Conservation (phyloP, 2,888 invertebrate species). For the Thysanoteuthis rhombus region DNA sequence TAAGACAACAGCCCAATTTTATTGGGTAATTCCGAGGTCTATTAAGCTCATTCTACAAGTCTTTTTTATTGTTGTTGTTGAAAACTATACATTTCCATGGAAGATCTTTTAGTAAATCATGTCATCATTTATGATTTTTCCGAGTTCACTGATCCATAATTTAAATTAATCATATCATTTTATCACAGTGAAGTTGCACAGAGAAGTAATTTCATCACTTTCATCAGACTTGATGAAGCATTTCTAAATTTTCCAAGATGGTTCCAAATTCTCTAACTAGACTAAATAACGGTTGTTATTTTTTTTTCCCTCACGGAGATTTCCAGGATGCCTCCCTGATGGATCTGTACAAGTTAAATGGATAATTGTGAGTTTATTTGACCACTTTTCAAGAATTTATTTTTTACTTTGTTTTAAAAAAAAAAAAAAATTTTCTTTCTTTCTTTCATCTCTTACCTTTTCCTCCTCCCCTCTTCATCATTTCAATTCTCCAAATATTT, state of each 20-base stretch:
- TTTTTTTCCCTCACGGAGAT: not conserved
- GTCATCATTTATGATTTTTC: not conserved
- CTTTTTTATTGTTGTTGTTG: not conserved
- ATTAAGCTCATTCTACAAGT: not conserved
- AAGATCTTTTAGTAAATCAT: not conserved
- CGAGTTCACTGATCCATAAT: not conserved
- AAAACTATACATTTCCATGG: not conserved
- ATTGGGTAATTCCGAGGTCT: too few relatives aligned
- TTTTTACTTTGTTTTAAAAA: not conserved
- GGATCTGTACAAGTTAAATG: not conserved
- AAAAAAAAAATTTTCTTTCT: not conserved
- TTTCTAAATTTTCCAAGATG: not conserved
- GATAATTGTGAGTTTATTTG: not conserved
- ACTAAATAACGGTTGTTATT: not conserved
- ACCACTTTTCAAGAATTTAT: not conserved
- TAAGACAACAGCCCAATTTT: too few relatives aligned
- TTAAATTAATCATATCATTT: not conserved
- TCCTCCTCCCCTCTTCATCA: not conserved
- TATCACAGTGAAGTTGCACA: not conserved
- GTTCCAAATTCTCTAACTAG: not conserved
- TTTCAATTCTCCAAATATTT: not conserved
- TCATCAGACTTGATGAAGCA: not conserved
- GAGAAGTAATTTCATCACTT: not conserved
- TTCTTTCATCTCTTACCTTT: not conserved
- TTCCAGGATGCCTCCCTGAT: not conserved